Evolutionary conservation across 2,797 vertebrate species (phyloP), one percentile per base, ranked within the genome.

Genomic region (Moxostoma hubbsi): DNA sequence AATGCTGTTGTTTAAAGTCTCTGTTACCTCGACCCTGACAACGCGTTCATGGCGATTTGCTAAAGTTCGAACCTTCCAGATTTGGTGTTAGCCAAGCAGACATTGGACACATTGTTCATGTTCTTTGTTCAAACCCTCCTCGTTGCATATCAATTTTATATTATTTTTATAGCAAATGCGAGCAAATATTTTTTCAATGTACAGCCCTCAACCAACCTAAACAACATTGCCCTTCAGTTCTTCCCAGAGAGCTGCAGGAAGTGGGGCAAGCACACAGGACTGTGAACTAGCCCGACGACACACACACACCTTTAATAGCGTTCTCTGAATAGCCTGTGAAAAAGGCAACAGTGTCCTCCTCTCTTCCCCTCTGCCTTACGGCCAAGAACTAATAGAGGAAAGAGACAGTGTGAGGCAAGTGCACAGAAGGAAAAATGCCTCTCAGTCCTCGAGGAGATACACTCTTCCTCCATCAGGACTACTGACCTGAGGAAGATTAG

Each of bases 401-500:
- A 70, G 47, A 58, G 87, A 36, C 81, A 82, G 63, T 79, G 61
- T 78, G 71, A 24, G 36, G 68, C 49, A 77, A 66, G 62, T 83
- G 76, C 80, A 80, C 74, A 80, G 50, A 53, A 10, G 15, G 49
- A 66, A 51, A 50, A 65, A 87, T 78, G 66, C 55, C 77, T 72
- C 47, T 12, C 68, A 74, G 73, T 88, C 90, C 86, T 64, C 0
- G 84, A 86, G 86, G 84, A 74, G 82, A 82, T 2, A 82, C 67
- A 55, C 72, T 75, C 75, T 80, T 18, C 73, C 71, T 89, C 88
- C 81, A 88, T 86, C 86, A 80, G 86, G 87, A 91, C 87, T 84
- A 83, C 87, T 90, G 92, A 92, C 89, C 92, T 90, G 89, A 86
- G 91, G 80, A 71, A 84, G 85, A 93, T 87, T 47, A 43, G 88